These are phyloP conservation scores for Forbesichthys agassizii DNA, from an alignment of 2,113 vertebrate species.

Conservation along the genomic window DNA sequence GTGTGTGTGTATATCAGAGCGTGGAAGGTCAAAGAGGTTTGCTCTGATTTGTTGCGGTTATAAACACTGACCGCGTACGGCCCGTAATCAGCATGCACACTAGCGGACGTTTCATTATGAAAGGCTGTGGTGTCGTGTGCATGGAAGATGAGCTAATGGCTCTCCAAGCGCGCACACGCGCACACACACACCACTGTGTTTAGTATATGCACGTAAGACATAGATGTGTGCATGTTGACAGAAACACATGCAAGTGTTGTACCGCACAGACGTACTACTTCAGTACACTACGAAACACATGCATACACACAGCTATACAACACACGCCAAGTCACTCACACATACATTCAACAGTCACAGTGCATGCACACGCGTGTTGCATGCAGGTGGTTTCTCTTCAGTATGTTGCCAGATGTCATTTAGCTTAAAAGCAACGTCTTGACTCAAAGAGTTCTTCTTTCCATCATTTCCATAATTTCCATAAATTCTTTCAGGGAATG, in stretches of 20 bases:
- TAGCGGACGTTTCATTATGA: conserved; percentile 39
- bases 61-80: conserved; percentile 20
- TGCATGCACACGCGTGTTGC: conserved; percentile 4
- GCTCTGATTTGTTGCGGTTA: conserved; percentile 53
- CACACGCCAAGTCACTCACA: neutral
- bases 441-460: too few species aligned
- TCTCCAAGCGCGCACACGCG: neutral
- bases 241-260: neutral
- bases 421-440: neutral
- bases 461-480: too few species aligned
- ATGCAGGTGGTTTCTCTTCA: neutral
- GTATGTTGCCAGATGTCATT: neutral
- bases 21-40: conserved; percentile 47
- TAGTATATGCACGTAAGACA: neutral
- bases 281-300: neutral
- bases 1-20: conserved; percentile 19
- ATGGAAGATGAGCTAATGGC: conserved; percentile 25
- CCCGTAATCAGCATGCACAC: conserved; percentile 30
- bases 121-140: conserved; percentile 25
- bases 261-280: conserved; percentile 9
- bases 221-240: neutral
- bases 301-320: neutral
- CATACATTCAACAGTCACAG: conserved; percentile 5
- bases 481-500: too few species aligned
- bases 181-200: neutral